phyloP scores from a whole-genome alignment of 2,113 vertebrate genomes.

The Spheniscus mendiculus region DNA sequence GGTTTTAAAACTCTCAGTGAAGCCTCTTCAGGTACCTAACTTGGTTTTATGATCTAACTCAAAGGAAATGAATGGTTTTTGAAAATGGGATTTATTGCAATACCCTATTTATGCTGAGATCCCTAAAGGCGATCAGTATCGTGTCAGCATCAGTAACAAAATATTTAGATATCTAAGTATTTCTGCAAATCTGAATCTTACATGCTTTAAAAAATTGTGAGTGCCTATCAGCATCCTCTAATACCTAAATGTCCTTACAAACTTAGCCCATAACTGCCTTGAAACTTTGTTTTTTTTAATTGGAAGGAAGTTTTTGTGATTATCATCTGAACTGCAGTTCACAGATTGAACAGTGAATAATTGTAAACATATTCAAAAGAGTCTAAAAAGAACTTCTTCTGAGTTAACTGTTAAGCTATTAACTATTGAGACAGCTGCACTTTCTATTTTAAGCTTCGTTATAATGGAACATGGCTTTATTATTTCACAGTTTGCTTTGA shows the following conservation, averaged over 20 bases:
- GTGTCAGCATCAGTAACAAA: background rate
- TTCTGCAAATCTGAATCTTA: background rate
- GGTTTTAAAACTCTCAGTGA: background rate
- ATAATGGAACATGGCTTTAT: background rate
- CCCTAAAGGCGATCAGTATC: background rate
- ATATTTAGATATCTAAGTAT: background rate
- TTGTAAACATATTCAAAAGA: background rate
- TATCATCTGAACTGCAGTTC: background rate
- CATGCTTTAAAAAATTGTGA: background rate
- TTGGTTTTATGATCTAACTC: background rate
- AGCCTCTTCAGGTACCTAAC: background rate
- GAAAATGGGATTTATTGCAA: background rate
- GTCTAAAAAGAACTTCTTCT: background rate
- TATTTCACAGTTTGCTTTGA: constrained; percentile 38
- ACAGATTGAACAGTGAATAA: background rate
- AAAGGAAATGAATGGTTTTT: background rate
- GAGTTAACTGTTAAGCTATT: background rate
- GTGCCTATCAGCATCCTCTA: background rate
- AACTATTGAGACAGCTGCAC: background rate
- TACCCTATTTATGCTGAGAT: background rate
- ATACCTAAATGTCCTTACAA: background rate
- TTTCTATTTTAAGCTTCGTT: background rate
- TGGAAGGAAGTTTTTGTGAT: background rate
- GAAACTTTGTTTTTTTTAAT: background rate
- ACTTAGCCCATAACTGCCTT: background rate